phyloP scores from a whole-genome alignment of 2,113 vertebrate species.

The Bubo scandiacus region DNA sequence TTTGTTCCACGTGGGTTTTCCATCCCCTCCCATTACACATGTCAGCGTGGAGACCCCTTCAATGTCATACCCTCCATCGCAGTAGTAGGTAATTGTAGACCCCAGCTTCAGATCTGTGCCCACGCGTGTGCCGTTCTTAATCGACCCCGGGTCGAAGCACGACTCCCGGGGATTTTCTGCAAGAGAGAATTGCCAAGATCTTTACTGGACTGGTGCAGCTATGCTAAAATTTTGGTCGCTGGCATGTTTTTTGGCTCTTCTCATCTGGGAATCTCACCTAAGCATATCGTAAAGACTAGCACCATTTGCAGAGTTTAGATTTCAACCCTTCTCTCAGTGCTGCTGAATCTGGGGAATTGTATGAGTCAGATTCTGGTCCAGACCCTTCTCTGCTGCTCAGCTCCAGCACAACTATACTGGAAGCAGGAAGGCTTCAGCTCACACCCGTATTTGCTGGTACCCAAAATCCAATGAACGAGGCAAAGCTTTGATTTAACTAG shows the following conservation, averaged over 20 bases:
- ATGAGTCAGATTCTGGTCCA: not conserved
- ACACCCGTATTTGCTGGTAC: not conserved
- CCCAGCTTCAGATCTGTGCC: slow-evolving; percentile 92
- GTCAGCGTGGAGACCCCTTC: slow-evolving; percentile 88
- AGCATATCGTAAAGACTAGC: rapidly evolving
- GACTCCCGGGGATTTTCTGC: slow-evolving; percentile 98
- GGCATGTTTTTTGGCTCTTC: not conserved
- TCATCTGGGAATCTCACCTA: too few species aligned
- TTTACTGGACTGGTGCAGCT: not conserved
- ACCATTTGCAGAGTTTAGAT: not conserved
- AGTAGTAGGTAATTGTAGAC: slow-evolving; percentile 91
- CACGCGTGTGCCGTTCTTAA: slow-evolving; percentile 89
- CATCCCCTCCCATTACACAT: slow-evolving; percentile 90
- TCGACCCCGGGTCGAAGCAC: slow-evolving; percentile 90
- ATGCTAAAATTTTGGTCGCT: rapidly evolving
- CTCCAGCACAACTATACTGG: not conserved
- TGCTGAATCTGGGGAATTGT: not conserved
- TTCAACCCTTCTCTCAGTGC: rapidly evolving
- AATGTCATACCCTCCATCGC: slow-evolving; percentile 90
- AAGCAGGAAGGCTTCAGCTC: not conserved
- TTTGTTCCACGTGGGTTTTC: slow-evolving; percentile 93
- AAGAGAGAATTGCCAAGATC: not conserved
- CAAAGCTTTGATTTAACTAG: not conserved
- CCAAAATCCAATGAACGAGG: rapidly evolving
- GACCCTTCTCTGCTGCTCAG: not conserved